A percentile compares a stretch with the other conserved stretches of the same genome.
Evolutionary conservation across 2,113 vertebrate species (phyloP).

Genomic region (Hirundichthys speculiger): DNA sequence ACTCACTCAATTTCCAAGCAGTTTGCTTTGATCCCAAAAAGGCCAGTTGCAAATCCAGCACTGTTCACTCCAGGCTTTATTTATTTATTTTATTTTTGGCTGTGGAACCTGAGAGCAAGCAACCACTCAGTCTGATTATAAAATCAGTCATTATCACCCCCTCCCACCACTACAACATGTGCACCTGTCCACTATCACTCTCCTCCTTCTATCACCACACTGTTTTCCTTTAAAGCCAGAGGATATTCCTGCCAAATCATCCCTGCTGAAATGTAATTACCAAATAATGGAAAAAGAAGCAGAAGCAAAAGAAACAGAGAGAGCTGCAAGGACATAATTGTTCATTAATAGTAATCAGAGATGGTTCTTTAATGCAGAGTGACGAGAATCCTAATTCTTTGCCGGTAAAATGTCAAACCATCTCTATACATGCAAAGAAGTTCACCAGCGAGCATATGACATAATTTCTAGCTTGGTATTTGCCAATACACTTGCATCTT

Average conservation of each 20-base stretch:
- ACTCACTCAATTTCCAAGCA: no score
- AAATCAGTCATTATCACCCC: conserved; percentile 49
- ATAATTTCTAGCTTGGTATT: conserved; percentile 13
- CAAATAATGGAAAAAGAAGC: conserved; percentile 56
- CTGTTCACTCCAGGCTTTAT: conserved; percentile 9
- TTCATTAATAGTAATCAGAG: conserved; percentile 73
- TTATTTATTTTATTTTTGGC: neutral
- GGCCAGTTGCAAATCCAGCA: conserved; percentile 20
- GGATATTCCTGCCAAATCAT: conserved; percentile 67
- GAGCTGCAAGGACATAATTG: conserved; percentile 61
- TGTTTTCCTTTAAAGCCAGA: conserved; percentile 69
- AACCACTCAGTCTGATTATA: conserved; percentile 48
- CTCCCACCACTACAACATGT: conserved; percentile 18
- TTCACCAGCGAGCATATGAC: conserved; percentile 15
- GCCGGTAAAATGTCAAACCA: conserved; percentile 65
- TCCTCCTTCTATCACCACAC: conserved; percentile 42
- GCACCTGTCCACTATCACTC: conserved; percentile 53
- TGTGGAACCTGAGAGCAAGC: conserved; percentile 26
- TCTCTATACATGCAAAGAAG: conserved; percentile 29
- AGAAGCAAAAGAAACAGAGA: conserved; percentile 17
- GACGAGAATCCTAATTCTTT: conserved; percentile 68
- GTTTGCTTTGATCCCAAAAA: conserved; percentile 29
- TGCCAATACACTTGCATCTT: conserved; percentile 31
- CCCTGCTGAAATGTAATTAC: conserved; percentile 79
- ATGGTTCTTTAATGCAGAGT: conserved; percentile 58